Base-by-base conservation (phyloP, 2,797 vertebrate species). In the Balearica regulorum region DNA sequence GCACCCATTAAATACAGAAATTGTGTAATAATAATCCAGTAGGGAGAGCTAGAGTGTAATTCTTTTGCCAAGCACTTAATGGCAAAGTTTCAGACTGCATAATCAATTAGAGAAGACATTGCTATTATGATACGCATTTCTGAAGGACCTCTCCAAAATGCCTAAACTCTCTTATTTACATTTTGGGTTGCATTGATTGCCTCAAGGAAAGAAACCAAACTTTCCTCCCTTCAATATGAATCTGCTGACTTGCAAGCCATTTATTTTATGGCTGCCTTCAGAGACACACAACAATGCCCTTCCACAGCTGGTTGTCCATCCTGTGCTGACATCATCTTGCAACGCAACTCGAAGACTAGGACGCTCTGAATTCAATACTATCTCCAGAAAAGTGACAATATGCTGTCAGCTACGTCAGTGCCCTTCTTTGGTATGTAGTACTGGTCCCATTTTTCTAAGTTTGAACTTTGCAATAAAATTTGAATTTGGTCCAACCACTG, bases 1-100 rank as follows among this genome's bases (percentile, higher is more conserved):
- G 19, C 20, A 90, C 44, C 29, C 24, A 80, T 77, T 83, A 89
- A 89, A 82, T 54, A 89, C 20, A 83, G 78, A 73, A 87, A 94
- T 60, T 41, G 35, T 95, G 70, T 91, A 55, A 92, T 89, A 88
- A 92, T 86, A 86, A 95, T 93, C 96, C 97, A 97, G 97, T 75
- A 97, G 97, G 94, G 96, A 96, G 97, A 96, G 96, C 96, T 96
- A 96, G 95, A 93, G 96, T 0, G 16, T 78, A 97, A 96, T 79
- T 75, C 44, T 97, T 97, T 75, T 76, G 61, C 46, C 71, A 94
- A 76, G 61, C 55, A 41, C 66, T 93, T 96, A 87, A 91, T 73
- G 49, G 69, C 85, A 92, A 85, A 82, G 80, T 91, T 79, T 94
- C 86, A 94, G 71, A 31, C 64, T 94, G 73, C 76, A 94, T 91